Conservation (phyloP, 2,113 vertebrate genomes). For the Rhineura floridana region DNA sequence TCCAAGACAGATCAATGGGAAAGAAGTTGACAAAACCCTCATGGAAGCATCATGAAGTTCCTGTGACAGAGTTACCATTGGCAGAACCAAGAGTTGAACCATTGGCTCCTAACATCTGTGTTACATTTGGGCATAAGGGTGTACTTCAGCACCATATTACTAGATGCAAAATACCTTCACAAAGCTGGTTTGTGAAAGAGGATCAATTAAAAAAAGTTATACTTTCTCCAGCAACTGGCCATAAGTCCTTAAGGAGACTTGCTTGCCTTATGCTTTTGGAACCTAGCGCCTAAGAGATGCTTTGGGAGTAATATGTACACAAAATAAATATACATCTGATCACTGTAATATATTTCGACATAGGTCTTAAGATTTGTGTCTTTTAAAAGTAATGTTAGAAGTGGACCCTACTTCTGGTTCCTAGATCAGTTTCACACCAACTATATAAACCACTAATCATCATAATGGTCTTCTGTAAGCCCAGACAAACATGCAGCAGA, state of each 20-base stretch:
- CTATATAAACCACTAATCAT: constrained; percentile 61
- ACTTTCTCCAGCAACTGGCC: not conserved
- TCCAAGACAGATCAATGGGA: not conserved
- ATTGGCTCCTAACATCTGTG: not conserved
- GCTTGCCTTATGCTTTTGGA: not conserved
- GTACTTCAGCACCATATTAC: not conserved
- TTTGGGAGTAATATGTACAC: not conserved
- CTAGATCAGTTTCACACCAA: constrained; percentile 57
- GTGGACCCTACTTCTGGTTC: constrained; percentile 9
- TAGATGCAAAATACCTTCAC: not conserved
- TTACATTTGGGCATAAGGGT: not conserved
- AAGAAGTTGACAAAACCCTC: not conserved
- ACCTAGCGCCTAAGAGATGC: not conserved
- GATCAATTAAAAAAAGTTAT: not conserved
- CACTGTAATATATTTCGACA: not conserved
- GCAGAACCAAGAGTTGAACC: not conserved
- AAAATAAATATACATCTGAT: not conserved
- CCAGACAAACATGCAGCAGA: constrained; percentile 64
- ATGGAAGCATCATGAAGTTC: not conserved
- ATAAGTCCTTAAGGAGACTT: not conserved
- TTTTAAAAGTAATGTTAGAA: constrained; percentile 17
- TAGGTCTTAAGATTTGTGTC: not conserved
- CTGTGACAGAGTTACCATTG: not conserved
- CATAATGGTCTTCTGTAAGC: constrained; percentile 64
- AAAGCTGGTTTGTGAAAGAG: not conserved